A percentile compares a stretch with the other conserved stretches of the same genome.
phyloP scores from a whole-genome alignment of 2,797 vertebrate species.

The Chanos chanos region DNA sequence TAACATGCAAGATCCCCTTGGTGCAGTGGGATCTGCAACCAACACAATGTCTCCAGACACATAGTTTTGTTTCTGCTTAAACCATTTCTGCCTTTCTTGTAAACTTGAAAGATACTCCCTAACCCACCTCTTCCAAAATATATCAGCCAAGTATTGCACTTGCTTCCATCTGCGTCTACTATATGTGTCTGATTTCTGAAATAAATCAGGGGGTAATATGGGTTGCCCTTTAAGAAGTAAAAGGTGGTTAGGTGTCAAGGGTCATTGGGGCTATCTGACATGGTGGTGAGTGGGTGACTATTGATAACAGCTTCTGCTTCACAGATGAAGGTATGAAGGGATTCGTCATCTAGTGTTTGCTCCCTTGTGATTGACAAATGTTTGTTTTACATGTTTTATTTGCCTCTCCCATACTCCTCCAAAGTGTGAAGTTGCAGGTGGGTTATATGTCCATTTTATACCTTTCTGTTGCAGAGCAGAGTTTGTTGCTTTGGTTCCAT shows the following conservation, averaged over 20 bases:
- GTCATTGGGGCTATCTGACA: background rate
- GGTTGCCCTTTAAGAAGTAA: background rate
- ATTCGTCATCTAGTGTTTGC: background rate
- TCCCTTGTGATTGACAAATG: too few relatives aligned
- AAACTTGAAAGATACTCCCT: background rate
- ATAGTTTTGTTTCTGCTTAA: background rate
- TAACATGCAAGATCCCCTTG: slow-evolving; percentile 9
- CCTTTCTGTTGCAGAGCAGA: too few relatives aligned
- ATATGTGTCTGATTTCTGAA: background rate
- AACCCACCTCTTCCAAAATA: slow-evolving; percentile 31
- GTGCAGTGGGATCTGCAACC: background rate
- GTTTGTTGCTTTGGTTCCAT: too few relatives aligned
- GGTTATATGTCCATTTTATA: background rate
- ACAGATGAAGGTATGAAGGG: background rate
- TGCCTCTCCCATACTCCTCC: slow-evolving; percentile 5
- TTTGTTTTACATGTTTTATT: too few relatives aligned
- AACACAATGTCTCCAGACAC: background rate
- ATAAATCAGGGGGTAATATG: background rate
- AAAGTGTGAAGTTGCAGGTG: slow-evolving; percentile 1
- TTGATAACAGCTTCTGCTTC: background rate
- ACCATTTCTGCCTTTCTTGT: background rate
- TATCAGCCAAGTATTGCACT: background rate
- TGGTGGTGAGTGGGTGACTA: background rate
- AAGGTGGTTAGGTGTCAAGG: background rate
- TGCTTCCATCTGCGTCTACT: background rate